Evolutionary conservation across 1,140 invertebrate species (phyloP).

Genomic region (Steinernema feltiae): DNA sequence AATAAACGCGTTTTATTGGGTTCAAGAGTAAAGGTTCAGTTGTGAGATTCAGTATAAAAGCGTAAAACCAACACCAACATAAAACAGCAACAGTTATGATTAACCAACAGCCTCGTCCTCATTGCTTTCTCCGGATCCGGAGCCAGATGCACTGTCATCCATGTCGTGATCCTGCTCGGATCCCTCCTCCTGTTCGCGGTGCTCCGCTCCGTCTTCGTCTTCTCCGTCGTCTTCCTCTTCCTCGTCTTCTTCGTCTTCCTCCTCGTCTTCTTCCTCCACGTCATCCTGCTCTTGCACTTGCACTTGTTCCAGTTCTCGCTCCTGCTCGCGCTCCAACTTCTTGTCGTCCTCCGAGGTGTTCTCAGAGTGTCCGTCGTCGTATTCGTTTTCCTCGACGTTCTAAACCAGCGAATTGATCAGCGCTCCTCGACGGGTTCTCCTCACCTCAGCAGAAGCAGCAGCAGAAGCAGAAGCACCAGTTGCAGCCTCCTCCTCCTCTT

Average conservation of each 20-base stretch:
- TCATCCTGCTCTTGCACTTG: conserved; percentile 17
- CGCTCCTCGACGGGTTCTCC: no score
- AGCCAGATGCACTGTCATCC: not conserved
- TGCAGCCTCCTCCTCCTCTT: conserved; percentile 25
- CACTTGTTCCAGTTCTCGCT: conserved; percentile 10
- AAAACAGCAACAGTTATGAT: not conserved
- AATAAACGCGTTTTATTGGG: not conserved
- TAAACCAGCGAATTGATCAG: not conserved
- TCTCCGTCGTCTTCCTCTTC: conserved; percentile 10
- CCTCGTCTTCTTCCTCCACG: conserved; percentile 16
- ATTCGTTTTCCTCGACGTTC: conserved; percentile 15
- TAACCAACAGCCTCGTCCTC: not conserved
- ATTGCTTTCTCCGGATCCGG: not conserved
- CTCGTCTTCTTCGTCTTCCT: conserved; percentile 13
- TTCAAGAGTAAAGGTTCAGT: not conserved
- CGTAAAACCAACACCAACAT: not conserved
- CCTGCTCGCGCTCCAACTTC: conserved; percentile 14
- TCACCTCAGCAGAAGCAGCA: no score
- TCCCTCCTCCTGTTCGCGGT: conserved; percentile 5
- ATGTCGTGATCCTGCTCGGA: conserved; percentile 3
- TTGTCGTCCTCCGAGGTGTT: conserved; percentile 18
- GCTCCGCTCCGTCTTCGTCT: conserved; percentile 12
- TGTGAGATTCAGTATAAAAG: not conserved
- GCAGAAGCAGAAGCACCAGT: no score
- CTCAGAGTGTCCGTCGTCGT: conserved; percentile 14